Percentiles rank a stretch among this genome's conserved stretches.
These are phyloP conservation scores for Cataglyphis cursor DNA, from an alignment of 2,888 invertebrate genomes.

Conservation along the genomic window DNA sequence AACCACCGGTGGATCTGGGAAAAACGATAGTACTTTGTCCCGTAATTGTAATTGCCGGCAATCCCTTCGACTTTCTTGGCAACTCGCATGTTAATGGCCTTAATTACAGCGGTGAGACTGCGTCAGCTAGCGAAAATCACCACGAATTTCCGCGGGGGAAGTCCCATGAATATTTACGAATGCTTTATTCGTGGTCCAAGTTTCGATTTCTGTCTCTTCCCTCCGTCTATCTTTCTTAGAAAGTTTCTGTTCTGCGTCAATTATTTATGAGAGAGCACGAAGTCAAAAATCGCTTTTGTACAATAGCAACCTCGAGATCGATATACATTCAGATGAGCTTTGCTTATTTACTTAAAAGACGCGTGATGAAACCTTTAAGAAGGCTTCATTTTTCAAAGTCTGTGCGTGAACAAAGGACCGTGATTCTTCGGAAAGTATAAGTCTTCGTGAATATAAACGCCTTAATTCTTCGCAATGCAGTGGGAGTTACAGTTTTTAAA, in stretches of 20 bases:
- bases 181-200: conserved; percentile 73
- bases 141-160: conserved; percentile 55
- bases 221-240: background rate
- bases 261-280: conserved; percentile 27
- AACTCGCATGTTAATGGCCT: conserved; percentile 75
- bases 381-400: background rate
- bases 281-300: conserved; percentile 33
- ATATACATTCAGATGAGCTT: conserved; percentile 24
- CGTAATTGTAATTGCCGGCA: conserved; percentile 41
- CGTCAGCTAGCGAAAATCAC: conserved; percentile 56
- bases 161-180: conserved; percentile 81
- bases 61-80: conserved; percentile 55
- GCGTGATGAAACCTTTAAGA: background rate
- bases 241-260: conserved; percentile 13
- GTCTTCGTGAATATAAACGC: background rate
- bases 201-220: conserved; percentile 69
- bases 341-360: background rate
- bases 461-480: background rate
- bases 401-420: background rate
- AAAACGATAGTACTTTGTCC: conserved; percentile 29
- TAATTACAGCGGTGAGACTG: conserved; percentile 70
- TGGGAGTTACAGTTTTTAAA: conserved; percentile 11
- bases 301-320: background rate
- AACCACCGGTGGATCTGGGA: conserved; percentile 39
- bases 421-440: conserved; percentile 11